phyloP scores from a whole-genome alignment of 1,140 invertebrate genomes.

The Drosophila quadrilineata region DNA sequence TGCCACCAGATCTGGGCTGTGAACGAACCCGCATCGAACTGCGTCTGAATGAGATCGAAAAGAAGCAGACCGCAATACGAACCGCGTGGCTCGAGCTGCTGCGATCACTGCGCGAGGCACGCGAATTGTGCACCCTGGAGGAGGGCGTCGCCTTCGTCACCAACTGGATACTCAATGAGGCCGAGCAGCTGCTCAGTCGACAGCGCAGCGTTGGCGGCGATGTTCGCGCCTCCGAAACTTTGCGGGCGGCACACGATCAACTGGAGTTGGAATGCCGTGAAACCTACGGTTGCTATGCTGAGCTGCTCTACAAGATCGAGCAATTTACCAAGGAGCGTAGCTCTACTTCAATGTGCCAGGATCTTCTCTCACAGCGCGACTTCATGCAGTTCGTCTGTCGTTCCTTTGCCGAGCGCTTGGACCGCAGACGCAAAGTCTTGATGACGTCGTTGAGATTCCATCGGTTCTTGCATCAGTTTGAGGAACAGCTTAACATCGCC shows the following conservation, averaged over 20 bases:
- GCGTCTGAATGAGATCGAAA: slow-evolving; percentile 84
- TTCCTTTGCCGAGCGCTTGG: slow-evolving; percentile 89
- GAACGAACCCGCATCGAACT: slow-evolving; percentile 84
- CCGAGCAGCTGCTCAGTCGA: slow-evolving; percentile 87
- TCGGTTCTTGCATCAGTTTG: slow-evolving; percentile 88
- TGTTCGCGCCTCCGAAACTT: slow-evolving; percentile 86
- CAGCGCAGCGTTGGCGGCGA: slow-evolving; percentile 88
- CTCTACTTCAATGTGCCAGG: slow-evolving; percentile 80
- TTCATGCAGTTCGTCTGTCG: slow-evolving; percentile 92
- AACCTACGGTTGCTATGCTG: slow-evolving; percentile 89
- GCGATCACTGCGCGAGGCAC: slow-evolving; percentile 83
- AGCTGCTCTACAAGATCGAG: slow-evolving; percentile 87
- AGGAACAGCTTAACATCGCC: slow-evolving; percentile 84
- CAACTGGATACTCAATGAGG: slow-evolving; percentile 89
- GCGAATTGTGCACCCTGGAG: slow-evolving; percentile 84
- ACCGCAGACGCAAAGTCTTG: slow-evolving; percentile 88
- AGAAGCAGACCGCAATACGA: slow-evolving; percentile 84
- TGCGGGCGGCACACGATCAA: slow-evolving; percentile 88
- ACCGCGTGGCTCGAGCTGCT: slow-evolving; percentile 85
- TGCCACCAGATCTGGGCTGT: slow-evolving; percentile 85
- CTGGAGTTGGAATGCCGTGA: slow-evolving; percentile 90
- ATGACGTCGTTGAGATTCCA: slow-evolving; percentile 90
- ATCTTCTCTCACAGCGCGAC: slow-evolving; percentile 86
- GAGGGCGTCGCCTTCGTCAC: slow-evolving; percentile 86
- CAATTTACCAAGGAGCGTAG: slow-evolving; percentile 82